A percentile compares a stretch with the other conserved stretches of the same genome.
phyloP scores from a whole-genome alignment of 2,113 vertebrate genomes.

The Accipiter virgatus region DNA sequence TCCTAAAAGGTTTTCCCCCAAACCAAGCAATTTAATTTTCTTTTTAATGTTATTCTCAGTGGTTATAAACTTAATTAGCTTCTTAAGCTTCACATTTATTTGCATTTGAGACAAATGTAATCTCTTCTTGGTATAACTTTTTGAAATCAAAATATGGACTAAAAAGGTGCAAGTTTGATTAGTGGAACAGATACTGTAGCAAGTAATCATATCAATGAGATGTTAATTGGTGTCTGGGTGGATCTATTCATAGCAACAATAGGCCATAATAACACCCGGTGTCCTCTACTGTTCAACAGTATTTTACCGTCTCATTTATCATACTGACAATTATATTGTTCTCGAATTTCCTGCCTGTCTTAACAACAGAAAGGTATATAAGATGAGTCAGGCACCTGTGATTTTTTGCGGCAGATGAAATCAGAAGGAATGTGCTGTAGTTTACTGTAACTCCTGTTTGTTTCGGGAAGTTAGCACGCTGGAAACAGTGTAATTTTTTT shows the following conservation, averaged over 20 bases:
- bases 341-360: conserved; percentile 60
- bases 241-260: conserved; percentile 75
- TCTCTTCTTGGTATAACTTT: conserved; percentile 69
- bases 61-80: conserved; percentile 77
- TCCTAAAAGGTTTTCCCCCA: conserved; percentile 70
- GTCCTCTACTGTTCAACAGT: conserved; percentile 62
- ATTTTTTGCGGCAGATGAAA: background rate
- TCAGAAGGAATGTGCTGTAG: background rate
- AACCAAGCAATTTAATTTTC: conserved; percentile 77
- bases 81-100: conserved; percentile 71
- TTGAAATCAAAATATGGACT: conserved; percentile 74
- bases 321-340: conserved; percentile 68
- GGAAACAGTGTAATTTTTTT: background rate
- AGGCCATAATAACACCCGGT: conserved; percentile 59
- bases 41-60: conserved; percentile 71
- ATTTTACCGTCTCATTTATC: conserved; percentile 63
- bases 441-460: background rate
- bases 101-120: conserved; percentile 71
- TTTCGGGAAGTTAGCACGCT: background rate
- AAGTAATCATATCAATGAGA: conserved; percentile 73
- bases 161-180: conserved; percentile 73
- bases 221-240: conserved; percentile 76
- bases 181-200: conserved; percentile 70
- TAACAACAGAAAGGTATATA: conserved; percentile 43
- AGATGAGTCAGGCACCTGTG: conserved; percentile 26